These are phyloP conservation scores for Hippasteria phrygiana DNA, from an alignment of 53 echinoderm and acorn worm species.

Conservation along the genomic window DNA sequence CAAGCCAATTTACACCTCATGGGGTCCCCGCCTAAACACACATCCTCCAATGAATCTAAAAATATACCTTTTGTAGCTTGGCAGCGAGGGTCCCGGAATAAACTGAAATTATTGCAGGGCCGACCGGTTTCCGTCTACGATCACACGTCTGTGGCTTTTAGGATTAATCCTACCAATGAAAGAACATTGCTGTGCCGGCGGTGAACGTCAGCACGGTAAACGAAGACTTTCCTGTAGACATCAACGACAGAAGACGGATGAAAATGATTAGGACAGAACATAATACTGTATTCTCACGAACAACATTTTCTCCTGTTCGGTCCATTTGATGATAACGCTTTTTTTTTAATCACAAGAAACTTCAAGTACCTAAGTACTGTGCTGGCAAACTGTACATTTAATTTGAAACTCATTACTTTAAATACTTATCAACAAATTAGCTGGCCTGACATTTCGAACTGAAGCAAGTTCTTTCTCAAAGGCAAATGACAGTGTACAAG, in stretches of 20 bases:
- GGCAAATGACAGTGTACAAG: too few species aligned
- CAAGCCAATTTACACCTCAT: constrained; percentile 35
- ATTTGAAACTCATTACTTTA: too few species aligned
- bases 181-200: background rate
- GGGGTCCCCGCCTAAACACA: constrained; percentile 26
- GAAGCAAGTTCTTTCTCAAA: too few species aligned
- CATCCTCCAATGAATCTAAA: constrained; percentile 39
- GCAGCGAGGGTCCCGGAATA: background rate
- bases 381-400: too few species aligned
- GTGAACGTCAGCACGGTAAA: constrained; percentile 23
- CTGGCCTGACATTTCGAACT: too few species aligned
- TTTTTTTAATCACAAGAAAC: too few species aligned
- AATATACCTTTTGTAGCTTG: constrained; percentile 12
- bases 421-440: too few species aligned
- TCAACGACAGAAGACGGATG: background rate
- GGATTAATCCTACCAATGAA: constrained; percentile 3
- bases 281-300: background rate
- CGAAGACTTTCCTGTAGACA: constrained; percentile 30
- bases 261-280: background rate
- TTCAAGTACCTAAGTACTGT: too few species aligned
- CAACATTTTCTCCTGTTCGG: too few species aligned
- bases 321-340: too few species aligned
- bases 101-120: background rate
- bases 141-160: background rate
- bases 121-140: background rate